phyloP scores from a whole-genome alignment of 2,888 invertebrate species.

The Molorchus minor region DNA sequence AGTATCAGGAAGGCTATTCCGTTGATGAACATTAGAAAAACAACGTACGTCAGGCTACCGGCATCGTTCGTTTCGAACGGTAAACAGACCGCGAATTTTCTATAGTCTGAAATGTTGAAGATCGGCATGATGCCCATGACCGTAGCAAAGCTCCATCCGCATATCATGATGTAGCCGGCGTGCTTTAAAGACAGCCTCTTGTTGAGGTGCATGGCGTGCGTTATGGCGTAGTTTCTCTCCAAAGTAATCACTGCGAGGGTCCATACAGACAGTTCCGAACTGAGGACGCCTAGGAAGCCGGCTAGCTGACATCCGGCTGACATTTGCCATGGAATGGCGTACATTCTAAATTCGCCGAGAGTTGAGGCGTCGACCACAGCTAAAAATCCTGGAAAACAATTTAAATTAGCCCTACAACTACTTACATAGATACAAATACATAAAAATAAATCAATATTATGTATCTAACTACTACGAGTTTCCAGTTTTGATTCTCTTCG shows the following conservation, averaged over 20 bases:
- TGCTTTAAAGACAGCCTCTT: slow-evolving; percentile 90
- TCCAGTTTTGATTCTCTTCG: too few relatives aligned
- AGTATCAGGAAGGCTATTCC: slow-evolving; percentile 93
- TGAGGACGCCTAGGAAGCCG: slow-evolving; percentile 93
- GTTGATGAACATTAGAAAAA: slow-evolving; percentile 90
- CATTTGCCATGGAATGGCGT: slow-evolving; percentile 98
- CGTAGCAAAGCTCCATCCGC: slow-evolving; percentile 92
- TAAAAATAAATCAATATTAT: too few relatives aligned
- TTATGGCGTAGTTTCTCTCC: slow-evolving; percentile 96
- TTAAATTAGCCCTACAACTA: too few relatives aligned
- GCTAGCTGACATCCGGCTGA: slow-evolving; percentile 92
- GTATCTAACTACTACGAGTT: too few relatives aligned
- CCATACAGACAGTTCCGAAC: slow-evolving; percentile 93
- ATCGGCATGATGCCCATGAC: slow-evolving; percentile 89
- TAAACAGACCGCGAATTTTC: slow-evolving; percentile 95
- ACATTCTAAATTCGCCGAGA: slow-evolving; percentile 93
- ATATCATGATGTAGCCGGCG: slow-evolving; percentile 90
- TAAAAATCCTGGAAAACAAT: slow-evolving; percentile 78
- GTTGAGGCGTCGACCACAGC: slow-evolving; percentile 97
- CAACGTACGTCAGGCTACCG: slow-evolving; percentile 86
- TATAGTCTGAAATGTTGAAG: slow-evolving; percentile 91
- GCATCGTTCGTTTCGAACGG: slow-evolving; percentile 88
- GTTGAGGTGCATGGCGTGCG: slow-evolving; percentile 97
- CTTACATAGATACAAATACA: too few relatives aligned
- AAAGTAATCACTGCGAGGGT: slow-evolving; percentile 96